Evolutionary conservation across 2,797 vertebrate genomes (phyloP), one percentile per base, ranked within the genome.

Genomic region (Malurus splendens): DNA sequence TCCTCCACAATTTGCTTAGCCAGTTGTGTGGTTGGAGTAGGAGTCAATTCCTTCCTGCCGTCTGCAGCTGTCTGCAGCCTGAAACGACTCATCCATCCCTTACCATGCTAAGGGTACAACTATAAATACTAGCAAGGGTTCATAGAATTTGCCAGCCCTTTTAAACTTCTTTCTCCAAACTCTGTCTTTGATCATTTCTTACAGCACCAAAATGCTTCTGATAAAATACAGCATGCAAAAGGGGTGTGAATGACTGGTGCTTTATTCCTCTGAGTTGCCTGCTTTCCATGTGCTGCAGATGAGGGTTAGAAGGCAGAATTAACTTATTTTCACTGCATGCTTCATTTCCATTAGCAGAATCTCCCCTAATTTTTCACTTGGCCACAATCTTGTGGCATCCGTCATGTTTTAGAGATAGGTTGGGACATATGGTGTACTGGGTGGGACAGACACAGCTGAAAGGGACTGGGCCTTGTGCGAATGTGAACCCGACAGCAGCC

Each of bases 1-100:
- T 95, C 95, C 92, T 95, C 92, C 95, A 95, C 92, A 81, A 86
- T 94, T 92, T 76, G 82, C 90, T 90, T 94, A 94, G 90, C 92
- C 94, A 95, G 94, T 94, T 94, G 90, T 95, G 87, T 93, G 92
- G 90, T 89, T 94, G 93, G 93, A 92, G 94, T 92, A 94, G 92
- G 94, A 93, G 94, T 95, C 90, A 92, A 90, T 95, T 95, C 93
- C 93, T 90, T 93, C 94, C 95, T 95, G 94, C 87, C 23, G 88
- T 94, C 90, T 95, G 90, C 86, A 93, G 83, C 78, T 77, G 93
- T 94, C 93, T 95, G 82, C 93, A 94, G 93, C 93, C 94, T 93
- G 89, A 92, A 93, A 94, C 91, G 54, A 95, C 93, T 94, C 93
- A 94, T 92, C 87, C 77, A 79, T 87, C 74, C 87, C 85, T 93